Percentiles rank a stretch among this genome's conserved stretches.
Conservation (phyloP, 1,140 invertebrate genomes). For the Zaprionus davidi region DNA sequence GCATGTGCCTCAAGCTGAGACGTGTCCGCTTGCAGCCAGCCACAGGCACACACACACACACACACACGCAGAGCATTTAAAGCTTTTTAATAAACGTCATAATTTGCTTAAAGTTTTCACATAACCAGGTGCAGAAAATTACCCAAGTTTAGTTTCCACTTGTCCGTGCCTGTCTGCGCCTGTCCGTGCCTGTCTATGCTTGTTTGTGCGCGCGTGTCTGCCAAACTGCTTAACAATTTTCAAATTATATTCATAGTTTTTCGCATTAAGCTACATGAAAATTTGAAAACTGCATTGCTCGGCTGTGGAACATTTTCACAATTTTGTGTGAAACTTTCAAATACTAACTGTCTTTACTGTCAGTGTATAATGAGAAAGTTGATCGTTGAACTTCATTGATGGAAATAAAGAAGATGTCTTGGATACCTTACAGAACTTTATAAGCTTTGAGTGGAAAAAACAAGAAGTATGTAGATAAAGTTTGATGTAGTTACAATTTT, state of each 20-base stretch:
- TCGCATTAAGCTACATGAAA: constrained; percentile 12
- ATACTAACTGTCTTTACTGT: not conserved
- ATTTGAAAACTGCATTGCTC: constrained; percentile 26
- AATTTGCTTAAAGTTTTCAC: constrained; percentile 79
- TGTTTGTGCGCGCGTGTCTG: constrained; percentile 19
- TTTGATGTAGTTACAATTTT: not conserved
- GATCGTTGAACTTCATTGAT: not conserved
- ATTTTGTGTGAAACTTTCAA: constrained; percentile 36
- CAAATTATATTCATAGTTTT: constrained; percentile 70
- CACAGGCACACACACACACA: not conserved
- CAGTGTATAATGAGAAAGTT: not conserved
- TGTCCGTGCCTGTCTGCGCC: not conserved
- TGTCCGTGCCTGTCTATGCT: constrained; percentile 5
- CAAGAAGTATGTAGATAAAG: too few relatives aligned
- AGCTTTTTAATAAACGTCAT: constrained; percentile 79
- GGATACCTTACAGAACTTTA: too few relatives aligned
- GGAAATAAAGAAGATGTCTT: too few relatives aligned
- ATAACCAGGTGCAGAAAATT: constrained; percentile 54
- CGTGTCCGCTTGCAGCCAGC: constrained; percentile 35
- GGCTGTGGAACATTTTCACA: constrained; percentile 38
- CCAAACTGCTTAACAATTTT: constrained; percentile 59
- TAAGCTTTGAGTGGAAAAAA: too few relatives aligned
- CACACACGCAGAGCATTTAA: constrained; percentile 44
- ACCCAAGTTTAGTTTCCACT: constrained; percentile 27
- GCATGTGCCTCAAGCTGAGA: constrained; percentile 49